phyloP scores from a whole-genome alignment of 2,888 invertebrate genomes.

The Apeira syringaria region DNA sequence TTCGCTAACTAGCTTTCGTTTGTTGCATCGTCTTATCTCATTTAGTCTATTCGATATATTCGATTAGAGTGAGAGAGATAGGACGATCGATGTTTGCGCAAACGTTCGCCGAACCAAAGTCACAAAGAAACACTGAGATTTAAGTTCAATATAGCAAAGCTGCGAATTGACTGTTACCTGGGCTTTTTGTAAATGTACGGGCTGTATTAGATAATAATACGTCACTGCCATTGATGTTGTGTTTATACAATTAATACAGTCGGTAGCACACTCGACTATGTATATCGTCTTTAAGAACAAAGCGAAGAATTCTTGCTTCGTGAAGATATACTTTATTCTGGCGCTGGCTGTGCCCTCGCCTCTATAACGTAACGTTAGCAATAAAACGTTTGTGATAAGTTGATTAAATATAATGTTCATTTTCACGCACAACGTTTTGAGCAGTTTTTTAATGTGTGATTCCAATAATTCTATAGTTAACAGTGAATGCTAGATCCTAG shows the following conservation, averaged over 20 bases:
- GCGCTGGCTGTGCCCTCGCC: conserved; percentile 35
- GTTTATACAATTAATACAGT: conserved; percentile 32
- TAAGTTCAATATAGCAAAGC: no score
- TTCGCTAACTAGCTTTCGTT: no score
- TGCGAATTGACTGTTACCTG: background rate
- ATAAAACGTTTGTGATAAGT: conserved; percentile 77
- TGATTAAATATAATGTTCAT: conserved; percentile 47
- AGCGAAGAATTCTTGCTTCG: no score
- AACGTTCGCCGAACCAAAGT: no score
- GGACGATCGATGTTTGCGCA: no score
- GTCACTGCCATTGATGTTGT: conserved; percentile 64
- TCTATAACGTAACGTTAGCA: conserved; percentile 67
- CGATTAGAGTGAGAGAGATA: no score
- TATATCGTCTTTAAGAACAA: no score
- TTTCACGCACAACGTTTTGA: conserved; percentile 58
- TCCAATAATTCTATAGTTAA: conserved; percentile 29
- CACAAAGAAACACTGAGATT: no score
- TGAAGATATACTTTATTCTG: conserved; percentile 17
- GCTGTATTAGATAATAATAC: conserved; percentile 13
- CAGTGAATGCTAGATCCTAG: conserved; percentile 11
- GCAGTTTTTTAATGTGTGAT: conserved; percentile 38
- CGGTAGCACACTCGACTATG: conserved; percentile 2
- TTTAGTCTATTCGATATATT: no score
- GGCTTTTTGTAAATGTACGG: background rate
- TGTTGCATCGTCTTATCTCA: no score